Evolutionary conservation across 2,797 vertebrate genomes (phyloP), one percentile per base, ranked within the genome.

Genomic region (Helicolenus hilgendorfi): DNA sequence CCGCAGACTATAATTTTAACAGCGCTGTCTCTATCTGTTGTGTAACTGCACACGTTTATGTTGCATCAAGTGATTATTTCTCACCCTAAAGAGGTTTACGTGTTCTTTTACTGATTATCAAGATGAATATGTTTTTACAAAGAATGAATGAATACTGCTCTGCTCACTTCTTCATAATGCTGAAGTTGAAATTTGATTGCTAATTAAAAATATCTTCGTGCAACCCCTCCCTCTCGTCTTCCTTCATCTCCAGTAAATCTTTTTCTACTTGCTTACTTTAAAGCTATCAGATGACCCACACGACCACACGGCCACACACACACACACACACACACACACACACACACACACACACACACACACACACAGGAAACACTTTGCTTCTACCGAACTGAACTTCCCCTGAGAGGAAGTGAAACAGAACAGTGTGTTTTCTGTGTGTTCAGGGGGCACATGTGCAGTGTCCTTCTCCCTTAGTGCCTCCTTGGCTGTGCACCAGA

Each of bases 351-450:
- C 65, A 31, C 29, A 58, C n/a, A 73, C 38, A 68, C 49, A 77
- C 29, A 62, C 53, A 82, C 3, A 92, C 76, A 92, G 91, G 89
- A 95, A 92, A 86, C 77, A 76, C 74, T 88, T 71, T 76, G 56
- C 62, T 65, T 74, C 35, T 1, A n/a, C 33, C 45, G 11, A 75
- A 73, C 27, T 31, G 20, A 86, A 79, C 55, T 29, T 79, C 92
- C 84, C 81, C 33, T n/a, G 79, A 56, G 94, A 95, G 94, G 95
- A 96, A 95, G 86, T 90, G 80, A 94, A 88, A 94, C 53, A 84
- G 92, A 93, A 93, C 92, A 92, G 72, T 68, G 59, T 89, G 86
- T 92, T 74, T 55, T 85, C 84, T 75, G 36, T 86, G 58, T 73
- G 69, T 59, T 20, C 11, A 56, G 41, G 8, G 53, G 13, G 22